These are phyloP conservation scores for Perccottus glenii DNA, from an alignment of 2,113 vertebrate species.

Conservation along the genomic window DNA sequence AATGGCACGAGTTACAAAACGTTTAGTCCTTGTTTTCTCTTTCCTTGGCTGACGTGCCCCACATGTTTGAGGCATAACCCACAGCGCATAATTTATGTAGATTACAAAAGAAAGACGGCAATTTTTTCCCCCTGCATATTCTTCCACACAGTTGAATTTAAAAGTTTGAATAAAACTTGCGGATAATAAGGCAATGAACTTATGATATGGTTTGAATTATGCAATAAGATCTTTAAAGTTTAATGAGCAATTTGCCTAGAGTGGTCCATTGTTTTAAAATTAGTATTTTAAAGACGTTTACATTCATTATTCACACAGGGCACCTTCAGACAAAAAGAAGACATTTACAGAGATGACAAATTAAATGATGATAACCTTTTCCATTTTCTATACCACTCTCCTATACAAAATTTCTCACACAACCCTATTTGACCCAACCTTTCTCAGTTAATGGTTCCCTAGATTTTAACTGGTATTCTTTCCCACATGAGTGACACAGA, in stretches of 20 bases:
- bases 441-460: too few species aligned
- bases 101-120: constrained; percentile 4
- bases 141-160: not conserved
- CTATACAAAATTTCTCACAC: too few species aligned
- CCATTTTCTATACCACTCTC: not conserved
- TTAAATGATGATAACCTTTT: not conserved
- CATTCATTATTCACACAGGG: constrained; percentile 25
- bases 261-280: constrained; percentile 19
- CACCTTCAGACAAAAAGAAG: constrained; percentile 10
- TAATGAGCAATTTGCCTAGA: constrained; percentile 29
- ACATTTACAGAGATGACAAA: not conserved
- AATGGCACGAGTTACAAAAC: constrained; percentile 13
- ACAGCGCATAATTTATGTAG: not conserved
- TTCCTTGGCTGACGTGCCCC: constrained; percentile 6
- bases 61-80: constrained; percentile 33
- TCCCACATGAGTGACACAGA: too few species aligned
- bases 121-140: not conserved
- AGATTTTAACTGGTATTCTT: too few species aligned
- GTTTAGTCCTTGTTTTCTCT: constrained; percentile 30
- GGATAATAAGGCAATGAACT: not conserved
- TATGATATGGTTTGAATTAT: constrained; percentile 35
- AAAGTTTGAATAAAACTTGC: not conserved
- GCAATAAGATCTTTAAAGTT: constrained; percentile 19
- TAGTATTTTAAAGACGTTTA: constrained; percentile 18
- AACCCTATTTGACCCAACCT: too few species aligned